Base-by-base conservation (phyloP, 2,888 invertebrate genomes). In the Drosophila seclusa region DNA sequence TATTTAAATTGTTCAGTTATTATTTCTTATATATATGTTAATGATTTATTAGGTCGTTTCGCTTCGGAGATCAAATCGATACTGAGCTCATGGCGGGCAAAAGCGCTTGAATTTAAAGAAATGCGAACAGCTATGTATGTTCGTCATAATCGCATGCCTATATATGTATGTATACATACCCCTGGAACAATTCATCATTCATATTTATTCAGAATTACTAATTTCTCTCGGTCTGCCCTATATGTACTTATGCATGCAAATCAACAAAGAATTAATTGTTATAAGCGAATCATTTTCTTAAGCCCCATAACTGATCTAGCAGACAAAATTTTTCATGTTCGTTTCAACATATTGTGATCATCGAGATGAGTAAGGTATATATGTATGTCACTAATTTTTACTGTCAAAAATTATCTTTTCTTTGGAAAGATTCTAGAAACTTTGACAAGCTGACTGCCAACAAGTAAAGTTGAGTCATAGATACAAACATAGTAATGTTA, bases 1-100 rank as follows among this genome's bases (percentile, higher is more conserved):
- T 24, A 24, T 21, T 13, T 0, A 13, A 21, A 13, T 45, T 45
- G 3, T 36, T 54, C 8, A 29, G 4, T 13, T 27, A 8, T 32
- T 24, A n/a, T 34, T 59, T 36, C 32, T n/a, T 57, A 16, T 31
- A 32, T 31, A 32, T 18, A 29, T 11, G 1, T 34, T 8, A 7
- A 29, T 31, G 1, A 0, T 13, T 24, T 27, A 6, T 34, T 34
- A 36, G 58, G 5, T 70, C 45, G 52, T 29, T 21, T 3, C 45
- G 45, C 52, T 18, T 21, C 32, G 36, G 2, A 45, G 16, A 21
- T 18, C 27, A 27, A 59, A 29, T 18, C 36, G n/a, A 29, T 13
- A 68, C 70, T 68, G 70, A 31, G 13, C 31, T 18, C n/a, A 24
- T 27, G 21, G 21, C 13, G 32, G n/a, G 11, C 18, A 21, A 45